Conservation (phyloP, 2,888 invertebrate genomes). For the Vesta saturnalis region DNA sequence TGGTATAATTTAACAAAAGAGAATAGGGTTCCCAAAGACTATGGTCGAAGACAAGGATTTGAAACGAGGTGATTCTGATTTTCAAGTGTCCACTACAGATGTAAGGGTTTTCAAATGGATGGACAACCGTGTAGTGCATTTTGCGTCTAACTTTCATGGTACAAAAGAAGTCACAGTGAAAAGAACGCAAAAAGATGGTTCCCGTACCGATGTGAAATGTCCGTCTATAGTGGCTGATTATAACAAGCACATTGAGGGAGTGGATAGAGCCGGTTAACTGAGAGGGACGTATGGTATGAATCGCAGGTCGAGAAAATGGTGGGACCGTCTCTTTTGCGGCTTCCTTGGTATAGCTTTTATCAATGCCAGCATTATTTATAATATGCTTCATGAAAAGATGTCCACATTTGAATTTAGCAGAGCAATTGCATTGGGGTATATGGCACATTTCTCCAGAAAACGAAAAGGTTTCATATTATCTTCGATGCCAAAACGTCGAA, state of each 20-base stretch:
- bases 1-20: conserved; percentile 27
- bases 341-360: conserved; percentile 3
- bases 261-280: conserved; percentile 20
- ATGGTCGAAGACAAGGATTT: conserved; percentile 10
- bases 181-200: conserved; percentile 13
- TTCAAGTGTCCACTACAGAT: conserved; percentile 18
- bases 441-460: neutral
- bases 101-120: neutral
- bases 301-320: neutral
- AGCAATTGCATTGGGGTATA: neutral
- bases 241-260: conserved; percentile 21
- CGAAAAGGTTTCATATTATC: neutral
- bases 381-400: neutral
- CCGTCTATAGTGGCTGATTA: conserved; percentile 37
- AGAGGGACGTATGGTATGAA: conserved; percentile 1
- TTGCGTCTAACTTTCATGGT: neutral
- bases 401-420: conserved; percentile 1
- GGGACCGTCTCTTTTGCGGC: neutral
- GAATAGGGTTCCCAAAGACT: conserved; percentile 20
- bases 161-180: conserved; percentile 6
- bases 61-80: conserved; percentile 24
- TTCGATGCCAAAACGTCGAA: neutral
- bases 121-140: neutral
- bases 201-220: conserved; percentile 15
- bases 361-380: no score